phyloP scores from a whole-genome alignment of 2,888 invertebrate species.

The Philaethria dido region DNA sequence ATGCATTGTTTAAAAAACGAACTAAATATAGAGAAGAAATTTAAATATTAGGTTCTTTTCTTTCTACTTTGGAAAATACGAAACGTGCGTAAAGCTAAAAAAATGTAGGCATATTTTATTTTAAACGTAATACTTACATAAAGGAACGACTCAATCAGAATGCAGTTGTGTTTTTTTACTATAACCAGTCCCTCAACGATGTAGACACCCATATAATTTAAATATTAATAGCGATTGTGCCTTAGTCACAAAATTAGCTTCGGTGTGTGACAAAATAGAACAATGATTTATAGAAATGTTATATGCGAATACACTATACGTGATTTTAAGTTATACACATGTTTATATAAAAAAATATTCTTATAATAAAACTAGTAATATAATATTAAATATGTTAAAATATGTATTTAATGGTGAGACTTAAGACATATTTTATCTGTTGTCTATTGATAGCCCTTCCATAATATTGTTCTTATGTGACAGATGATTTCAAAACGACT shows the following conservation, averaged over 20 bases:
- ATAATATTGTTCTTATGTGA: slow-evolving; percentile 14
- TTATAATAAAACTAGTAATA: neutral
- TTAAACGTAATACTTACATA: slow-evolving; percentile 5
- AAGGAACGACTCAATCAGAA: slow-evolving; percentile 20
- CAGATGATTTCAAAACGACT: slow-evolving; percentile 72
- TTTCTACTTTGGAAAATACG: too few species aligned
- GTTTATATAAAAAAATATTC: neutral
- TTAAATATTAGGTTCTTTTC: too few species aligned
- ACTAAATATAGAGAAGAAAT: too few species aligned
- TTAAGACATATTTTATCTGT: neutral
- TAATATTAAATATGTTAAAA: too few species aligned
- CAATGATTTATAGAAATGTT: slow-evolving; percentile 4
- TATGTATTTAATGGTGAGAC: neutral
- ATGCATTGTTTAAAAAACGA: too few species aligned
- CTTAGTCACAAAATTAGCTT: slow-evolving; percentile 51
- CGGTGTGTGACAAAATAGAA: slow-evolving; percentile 61
- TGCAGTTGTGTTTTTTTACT: slow-evolving; percentile 21
- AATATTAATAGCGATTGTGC: slow-evolving; percentile 47
- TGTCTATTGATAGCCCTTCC: neutral
- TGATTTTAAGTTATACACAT: neutral
- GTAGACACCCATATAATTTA: slow-evolving; percentile 35
- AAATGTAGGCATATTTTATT: too few species aligned
- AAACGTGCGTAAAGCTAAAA: too few species aligned
- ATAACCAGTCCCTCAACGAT: slow-evolving; percentile 11
- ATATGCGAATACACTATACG: neutral